Evolutionary conservation across 2,113 vertebrate genomes (phyloP), one percentile per base, ranked within the genome.

Genomic region (Cricetomys ansorgei): DNA sequence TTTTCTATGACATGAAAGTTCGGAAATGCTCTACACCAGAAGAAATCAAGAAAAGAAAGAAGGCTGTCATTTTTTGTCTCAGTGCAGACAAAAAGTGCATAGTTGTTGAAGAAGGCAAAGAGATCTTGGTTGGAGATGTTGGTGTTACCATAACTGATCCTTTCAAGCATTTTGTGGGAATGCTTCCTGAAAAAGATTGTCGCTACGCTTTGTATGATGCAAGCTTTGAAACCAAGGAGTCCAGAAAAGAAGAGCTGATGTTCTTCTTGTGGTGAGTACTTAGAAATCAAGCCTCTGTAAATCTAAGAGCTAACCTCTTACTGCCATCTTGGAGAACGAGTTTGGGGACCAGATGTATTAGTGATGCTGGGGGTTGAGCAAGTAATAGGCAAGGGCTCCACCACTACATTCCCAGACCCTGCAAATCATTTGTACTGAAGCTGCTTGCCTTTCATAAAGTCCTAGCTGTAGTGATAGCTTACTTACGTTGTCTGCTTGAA

Each of bases 41-140:
- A 45, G 99, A 99, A 96, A 98, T 99, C 94, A 99, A 99, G 98
- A 99, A 99, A 98, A 98, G 98, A 96, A 99, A 99, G 98, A 99
- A 99, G 98, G 98, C 98, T 65, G 99, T 98, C 92, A 98, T 99
- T 98, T 99, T 99, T 96, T 98, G 98, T 96, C 98, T 99, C 97
- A 99, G 98, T 97, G 97, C 97, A 93, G 98, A 99, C 98, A 98
- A 98, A 97, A 98, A 98, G 97, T 98, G 98, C 98, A 99, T 99
- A 98, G 97, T 99, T 88, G 98, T 99, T 95, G 98, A 99, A 96
- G 98, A 99, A 97, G 99, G 98, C 97, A 98, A 99, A 97, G 98
- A 99, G 94, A 99, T 99, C 96, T 98, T 99, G 93, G 98, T 98
- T 97, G 98, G 98, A 95, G 98, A 99, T 92, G 99, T 99, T 59